phyloP scores from a whole-genome alignment of 2,888 invertebrate genomes.

The Saturnia pavonia region DNA sequence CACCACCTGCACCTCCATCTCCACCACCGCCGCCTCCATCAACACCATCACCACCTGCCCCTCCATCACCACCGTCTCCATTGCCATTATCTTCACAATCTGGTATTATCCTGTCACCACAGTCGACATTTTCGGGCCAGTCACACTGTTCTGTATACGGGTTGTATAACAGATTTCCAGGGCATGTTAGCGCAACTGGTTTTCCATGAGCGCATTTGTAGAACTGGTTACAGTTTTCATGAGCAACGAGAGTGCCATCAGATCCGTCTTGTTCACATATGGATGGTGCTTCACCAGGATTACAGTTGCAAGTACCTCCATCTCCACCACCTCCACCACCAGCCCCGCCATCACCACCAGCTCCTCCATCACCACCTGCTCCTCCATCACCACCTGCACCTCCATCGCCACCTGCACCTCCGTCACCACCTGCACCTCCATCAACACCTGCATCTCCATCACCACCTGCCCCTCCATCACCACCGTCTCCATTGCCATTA shows the following conservation, averaged over 20 bases:
- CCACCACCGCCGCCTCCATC: slow-evolving; percentile 19
- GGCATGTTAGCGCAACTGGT: slow-evolving; percentile 36
- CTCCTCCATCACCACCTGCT: slow-evolving; percentile 16
- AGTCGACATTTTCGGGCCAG: slow-evolving; percentile 43
- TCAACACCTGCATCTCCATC: slow-evolving; percentile 12
- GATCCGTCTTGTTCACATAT: slow-evolving; percentile 39
- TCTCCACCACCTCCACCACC: slow-evolving; percentile 18
- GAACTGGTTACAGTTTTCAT: slow-evolving; percentile 48
- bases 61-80: slow-evolving; percentile 15
- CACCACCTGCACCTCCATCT: slow-evolving; percentile 16
- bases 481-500: slow-evolving; percentile 12
- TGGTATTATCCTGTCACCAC: slow-evolving; percentile 36
- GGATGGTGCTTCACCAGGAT: slow-evolving; percentile 37
- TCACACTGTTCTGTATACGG: slow-evolving; percentile 40
- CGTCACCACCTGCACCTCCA: slow-evolving; percentile 20
- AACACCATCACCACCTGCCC: slow-evolving; percentile 10
- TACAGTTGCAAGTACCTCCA: slow-evolving; percentile 36
- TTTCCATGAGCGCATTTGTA: slow-evolving; percentile 41
- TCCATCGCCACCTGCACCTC: not conserved
- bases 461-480: slow-evolving; percentile 3
- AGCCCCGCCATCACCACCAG: slow-evolving; percentile 14
- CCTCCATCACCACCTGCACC: slow-evolving; percentile 14
- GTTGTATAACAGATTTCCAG: slow-evolving; percentile 35
- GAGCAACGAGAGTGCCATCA: slow-evolving; percentile 39
- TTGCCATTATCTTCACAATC: slow-evolving; percentile 27